Percentiles rank a stretch among this genome's conserved stretches.
Conservation (phyloP, 1,140 invertebrate genomes). For the Zophobas morio region DNA sequence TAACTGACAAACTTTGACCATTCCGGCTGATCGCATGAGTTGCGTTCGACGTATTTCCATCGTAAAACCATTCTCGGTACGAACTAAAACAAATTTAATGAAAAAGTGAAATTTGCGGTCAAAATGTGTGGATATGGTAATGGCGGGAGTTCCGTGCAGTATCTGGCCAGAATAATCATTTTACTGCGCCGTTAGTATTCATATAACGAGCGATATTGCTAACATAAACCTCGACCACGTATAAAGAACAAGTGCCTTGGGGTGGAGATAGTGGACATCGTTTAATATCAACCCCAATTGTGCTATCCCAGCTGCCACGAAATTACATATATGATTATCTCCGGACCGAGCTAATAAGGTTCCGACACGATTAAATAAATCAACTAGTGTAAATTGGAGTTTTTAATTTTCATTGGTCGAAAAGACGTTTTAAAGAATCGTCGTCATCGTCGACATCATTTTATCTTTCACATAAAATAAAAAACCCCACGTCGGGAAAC, state of each 20-base stretch:
- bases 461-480: no score
- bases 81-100: neutral
- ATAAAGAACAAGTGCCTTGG: slow-evolving; percentile 24
- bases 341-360: slow-evolving; percentile 12
- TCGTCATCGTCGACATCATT: no score
- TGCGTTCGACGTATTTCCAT: neutral
- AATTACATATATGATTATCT: slow-evolving; percentile 22
- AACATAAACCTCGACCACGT: slow-evolving; percentile 21
- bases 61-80: slow-evolving; percentile 10
- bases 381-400: no score
- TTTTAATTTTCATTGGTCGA: no score
- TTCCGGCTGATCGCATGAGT: slow-evolving; percentile 18
- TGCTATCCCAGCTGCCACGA: slow-evolving; percentile 33
- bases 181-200: slow-evolving; percentile 37
- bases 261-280: slow-evolving; percentile 39
- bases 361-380: slow-evolving; percentile 11
- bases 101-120: neutral
- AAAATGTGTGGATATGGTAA: neutral
- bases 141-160: neutral
- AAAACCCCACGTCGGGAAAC: no score
- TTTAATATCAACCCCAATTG: slow-evolving; percentile 39
- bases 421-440: no score
- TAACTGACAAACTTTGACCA: slow-evolving; percentile 33
- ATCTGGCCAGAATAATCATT: slow-evolving; percentile 18
- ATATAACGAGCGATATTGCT: slow-evolving; percentile 39